phyloP scores from a whole-genome alignment of 2,797 vertebrate genomes.

The Pseudotriccus pelzelni region DNA sequence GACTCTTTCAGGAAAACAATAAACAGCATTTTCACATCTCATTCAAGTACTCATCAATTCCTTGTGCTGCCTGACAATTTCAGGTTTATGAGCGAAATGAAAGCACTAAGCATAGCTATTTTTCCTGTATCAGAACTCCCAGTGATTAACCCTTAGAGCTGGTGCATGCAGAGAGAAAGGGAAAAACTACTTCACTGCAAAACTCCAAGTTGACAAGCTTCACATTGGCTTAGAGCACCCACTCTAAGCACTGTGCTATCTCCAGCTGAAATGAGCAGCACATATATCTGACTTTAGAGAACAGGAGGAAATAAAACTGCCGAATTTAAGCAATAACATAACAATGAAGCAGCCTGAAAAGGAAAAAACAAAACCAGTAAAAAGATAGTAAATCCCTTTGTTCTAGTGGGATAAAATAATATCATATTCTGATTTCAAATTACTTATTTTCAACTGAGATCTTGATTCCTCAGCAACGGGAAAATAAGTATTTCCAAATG shows the following conservation, averaged over 20 bases:
- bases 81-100: background rate
- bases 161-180: background rate
- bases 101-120: background rate
- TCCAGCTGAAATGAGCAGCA: constrained; percentile 15
- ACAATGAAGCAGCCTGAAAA: constrained; percentile 60
- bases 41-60: constrained; percentile 1
- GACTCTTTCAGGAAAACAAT: constrained; percentile 18
- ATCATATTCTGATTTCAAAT: constrained; percentile 1
- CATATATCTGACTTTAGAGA: constrained; percentile 28
- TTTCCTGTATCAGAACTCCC: background rate
- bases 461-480: background rate
- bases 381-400: constrained; percentile 70
- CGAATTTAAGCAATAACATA: constrained; percentile 47
- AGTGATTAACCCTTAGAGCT: constrained; percentile 13
- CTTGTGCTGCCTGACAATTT: background rate
- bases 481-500: background rate
- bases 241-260: background rate
- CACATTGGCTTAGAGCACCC: background rate
- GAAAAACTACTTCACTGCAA: background rate
- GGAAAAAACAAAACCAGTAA: constrained; percentile 30
- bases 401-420: constrained; percentile 28
- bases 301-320: constrained; percentile 54
- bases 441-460: background rate
- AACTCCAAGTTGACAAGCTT: background rate
- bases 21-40: background rate